Conservation (phyloP, 2,888 invertebrate genomes). For the Phortica magna region DNA sequence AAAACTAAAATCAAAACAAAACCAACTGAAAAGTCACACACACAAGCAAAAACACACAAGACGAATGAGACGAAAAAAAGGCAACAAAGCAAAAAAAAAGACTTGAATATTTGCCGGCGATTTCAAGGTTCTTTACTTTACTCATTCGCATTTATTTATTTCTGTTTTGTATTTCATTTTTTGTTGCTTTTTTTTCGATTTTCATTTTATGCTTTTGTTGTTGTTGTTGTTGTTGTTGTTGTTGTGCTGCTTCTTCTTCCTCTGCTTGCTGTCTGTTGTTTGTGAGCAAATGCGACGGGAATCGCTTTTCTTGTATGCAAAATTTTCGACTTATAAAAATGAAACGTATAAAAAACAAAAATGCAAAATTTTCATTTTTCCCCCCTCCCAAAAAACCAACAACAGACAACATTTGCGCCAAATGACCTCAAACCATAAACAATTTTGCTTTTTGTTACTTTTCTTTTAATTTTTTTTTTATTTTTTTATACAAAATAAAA, state of each 20-base stretch:
- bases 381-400: too few species aligned
- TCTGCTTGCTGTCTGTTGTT: background rate
- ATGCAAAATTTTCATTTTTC: too few species aligned
- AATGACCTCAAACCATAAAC: too few species aligned
- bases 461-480: too few species aligned
- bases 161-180: background rate
- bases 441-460: too few species aligned
- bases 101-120: slow-evolving; percentile 25
- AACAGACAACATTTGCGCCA: too few species aligned
- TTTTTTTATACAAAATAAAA: too few species aligned
- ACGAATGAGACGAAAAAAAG: background rate
- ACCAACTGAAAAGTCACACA: background rate
- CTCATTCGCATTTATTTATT: background rate
- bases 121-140: slow-evolving; percentile 30
- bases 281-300: background rate
- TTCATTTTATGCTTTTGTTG: background rate
- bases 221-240: background rate
- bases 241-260: too few species aligned
- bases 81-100: slow-evolving; percentile 5
- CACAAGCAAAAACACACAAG: background rate
- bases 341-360: too few species aligned
- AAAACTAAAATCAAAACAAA: background rate
- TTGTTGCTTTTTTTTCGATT: background rate
- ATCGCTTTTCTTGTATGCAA: too few species aligned
- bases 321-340: too few species aligned